Evolutionary conservation across 2,888 invertebrate species (phyloP), one percentile per base, ranked within the genome.

Genomic region (Apoda limacodes): DNA sequence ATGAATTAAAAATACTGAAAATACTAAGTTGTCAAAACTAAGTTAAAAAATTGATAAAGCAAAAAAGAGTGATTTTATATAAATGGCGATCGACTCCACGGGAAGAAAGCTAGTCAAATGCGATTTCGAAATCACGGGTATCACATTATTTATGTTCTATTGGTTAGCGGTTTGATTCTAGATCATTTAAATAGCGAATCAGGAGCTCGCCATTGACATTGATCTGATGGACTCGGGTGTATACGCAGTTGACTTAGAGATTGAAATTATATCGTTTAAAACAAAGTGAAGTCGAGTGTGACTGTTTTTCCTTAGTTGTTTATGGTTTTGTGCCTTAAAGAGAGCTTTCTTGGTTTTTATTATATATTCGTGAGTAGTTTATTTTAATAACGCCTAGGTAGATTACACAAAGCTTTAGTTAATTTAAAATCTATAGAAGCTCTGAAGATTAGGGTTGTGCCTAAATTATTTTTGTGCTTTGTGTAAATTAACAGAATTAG

Each of bases 171-270:
- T 46, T 38, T 41, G 46, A 53, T 67, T 60, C 64, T 68, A 66
- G 74, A 64, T 66, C 74, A 76, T 65, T 75, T 80, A 80, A 69
- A 78, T 75, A 76, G 65, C 66, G 65, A 63, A 65, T 62, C 71
- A 62, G 61, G 56, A 54, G 53, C 58, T 47, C 42, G 55, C 28
- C 48, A 54, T 63, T 71, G 69, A 69, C 76, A 78, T 70, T 78
- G 71, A 61, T 60, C 60, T 52, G 50, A 48, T 43, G 46, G 50
- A 45, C 34, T 50, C 48, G 58, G 50, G 29, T 55, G 57, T 51
- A 50, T 37, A 55, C 60, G 62, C 60, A 46, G 29, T 25, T 17
- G 19, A 19, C 15, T 22, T 11, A 25, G 13, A 29, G 11, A 29
- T 25, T n/a, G n/a, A n/a, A n/a, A n/a, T n/a, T n/a, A n/a, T n/a